Conservation (phyloP, 2,113 vertebrate genomes). For the Raja brachyura region DNA sequence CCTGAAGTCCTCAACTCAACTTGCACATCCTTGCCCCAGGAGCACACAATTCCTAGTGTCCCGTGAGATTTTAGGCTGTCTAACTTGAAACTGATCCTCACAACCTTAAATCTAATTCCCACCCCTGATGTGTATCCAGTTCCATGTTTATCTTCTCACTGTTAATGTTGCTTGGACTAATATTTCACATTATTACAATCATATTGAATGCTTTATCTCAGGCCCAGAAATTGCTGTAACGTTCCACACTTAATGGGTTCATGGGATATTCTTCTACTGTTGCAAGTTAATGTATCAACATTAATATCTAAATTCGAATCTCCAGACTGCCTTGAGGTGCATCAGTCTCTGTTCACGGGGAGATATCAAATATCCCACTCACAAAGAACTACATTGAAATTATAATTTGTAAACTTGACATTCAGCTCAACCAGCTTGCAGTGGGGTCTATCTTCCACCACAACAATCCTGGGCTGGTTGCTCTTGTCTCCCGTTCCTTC, state of each 20-base stretch:
- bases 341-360: neutral
- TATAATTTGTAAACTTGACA: neutral
- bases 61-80: neutral
- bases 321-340: neutral
- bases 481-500: neutral
- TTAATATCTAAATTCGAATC: neutral
- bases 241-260: neutral
- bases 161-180: neutral
- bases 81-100: neutral
- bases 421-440: neutral
- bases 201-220: neutral
- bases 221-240: neutral
- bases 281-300: neutral
- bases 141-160: neutral
- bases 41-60: neutral
- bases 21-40: neutral
- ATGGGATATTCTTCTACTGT: neutral
- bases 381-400: neutral
- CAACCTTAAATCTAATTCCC: neutral
- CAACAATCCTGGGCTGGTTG: neutral
- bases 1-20: neutral
- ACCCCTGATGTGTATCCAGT: neutral
- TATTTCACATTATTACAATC: neutral
- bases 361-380: neutral
- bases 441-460: neutral